Evolutionary conservation across 2,888 invertebrate species (phyloP), one percentile per base, ranked within the genome.

Genomic region (Heliconius ismenius): DNA sequence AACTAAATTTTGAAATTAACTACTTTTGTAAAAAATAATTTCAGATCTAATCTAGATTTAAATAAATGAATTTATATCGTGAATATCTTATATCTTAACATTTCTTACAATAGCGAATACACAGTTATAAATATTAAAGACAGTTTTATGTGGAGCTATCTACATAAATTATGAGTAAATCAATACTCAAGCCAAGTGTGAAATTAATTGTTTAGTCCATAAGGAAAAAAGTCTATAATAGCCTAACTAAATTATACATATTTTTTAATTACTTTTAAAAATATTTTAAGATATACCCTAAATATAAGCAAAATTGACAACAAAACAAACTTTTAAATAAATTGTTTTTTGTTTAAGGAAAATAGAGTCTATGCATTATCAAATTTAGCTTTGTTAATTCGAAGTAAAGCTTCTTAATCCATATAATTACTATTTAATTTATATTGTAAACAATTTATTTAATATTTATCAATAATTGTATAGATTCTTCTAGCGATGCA

Each of bases 141-240:
- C 36, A 65, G 65, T 36, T 65, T 36, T 64, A 64, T 32, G 64
- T 64, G 11, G n/a, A 32, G 0, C 26, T 62, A 49, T 26, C 28
- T 67, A 67, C 67, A 67, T 67, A 67, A 39, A 67, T 67, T 24
- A 67, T 67, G 24, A 67, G 24, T 67, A 39, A 24, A 67, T 67
- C 67, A 67, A 67, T 67, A 24, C 21, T 67, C 39, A 9, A 67
- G 24, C 67, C 24, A 43, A 49, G 26, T 64, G 26, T 58, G 64
- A 67, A 58, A 58, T 36, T 54, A 24, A 58, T 58, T 28, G 49
- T 74, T 32, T 24, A 24, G 28, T 65, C 7, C 3, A 54, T 26
- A 64, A n/a, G 26, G 67, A 15, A 67, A 67, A 43, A 67, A 67
- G 13, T 36, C n/a, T 67, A 2, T 13, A 67, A 39, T n/a, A 67